Base-by-base conservation (phyloP, 2,888 invertebrate species). In the Molanna angustata region DNA sequence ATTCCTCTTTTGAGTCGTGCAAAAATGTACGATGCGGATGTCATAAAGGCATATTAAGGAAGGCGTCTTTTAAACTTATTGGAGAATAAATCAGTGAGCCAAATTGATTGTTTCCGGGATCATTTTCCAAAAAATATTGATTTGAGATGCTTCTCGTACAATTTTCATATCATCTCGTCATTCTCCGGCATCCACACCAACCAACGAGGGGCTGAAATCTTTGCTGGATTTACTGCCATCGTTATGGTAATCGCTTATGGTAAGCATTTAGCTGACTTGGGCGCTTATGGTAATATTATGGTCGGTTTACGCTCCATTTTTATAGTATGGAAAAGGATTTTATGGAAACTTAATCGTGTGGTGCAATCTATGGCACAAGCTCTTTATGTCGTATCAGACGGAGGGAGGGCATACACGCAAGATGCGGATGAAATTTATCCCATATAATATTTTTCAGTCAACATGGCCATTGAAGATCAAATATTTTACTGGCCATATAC, bases 191-290 rank as follows among this genome's bases (percentile, higher is more conserved):
- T 27, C 27, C 27, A 27, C 27, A 17, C 31, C 18, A 7, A n/a
- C 14, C 6, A 4, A 11, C 40, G 18, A 4, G 40, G 14, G 17
- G 40, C 11, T 13, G 40, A 19, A 2, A 19, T 17, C 40, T 21
- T 47, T 19, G 40, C 48, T 11, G 27, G 53, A 57, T 57, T 57
- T 57, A 57, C 54, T 44, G 33, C 46, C 47, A 48, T 51, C 50
- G 49, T 54, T 57, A 54, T 51, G 57, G 53, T 48, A 48, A 47
- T 57, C 57, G 49, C 46, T 54, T 57, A 54, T 54, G 57, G 57
- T 49, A 42, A 56, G 33, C 54, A 54, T 57, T 57, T 54, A 54
- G 57, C 57, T 54, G 57, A 49, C 49, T 46, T 32, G 27, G 27
- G 6, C 27, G 27, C 27, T 27, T 27, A 27, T 27, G 27, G 27